Evolutionary conservation across 2,888 invertebrate species (phyloP).

Genomic region (Drosophila seclusa): DNA sequence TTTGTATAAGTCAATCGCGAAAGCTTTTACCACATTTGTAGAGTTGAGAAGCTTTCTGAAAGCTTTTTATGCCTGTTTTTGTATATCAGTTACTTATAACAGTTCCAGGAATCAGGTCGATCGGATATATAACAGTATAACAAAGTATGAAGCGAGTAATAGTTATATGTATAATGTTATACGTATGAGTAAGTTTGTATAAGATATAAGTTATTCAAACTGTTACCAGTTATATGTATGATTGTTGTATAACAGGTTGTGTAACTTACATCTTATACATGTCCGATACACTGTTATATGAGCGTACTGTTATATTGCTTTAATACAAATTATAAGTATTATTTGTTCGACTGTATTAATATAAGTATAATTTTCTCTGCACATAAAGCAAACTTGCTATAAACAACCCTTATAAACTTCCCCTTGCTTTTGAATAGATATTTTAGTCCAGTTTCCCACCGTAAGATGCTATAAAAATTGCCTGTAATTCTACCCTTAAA

Average conservation of each 20-base stretch:
- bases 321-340: background rate
- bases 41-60: background rate
- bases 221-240: background rate
- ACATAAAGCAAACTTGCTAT: background rate
- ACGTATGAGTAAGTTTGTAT: background rate
- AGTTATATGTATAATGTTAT: background rate
- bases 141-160: background rate
- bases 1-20: background rate
- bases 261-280: background rate
- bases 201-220: background rate
- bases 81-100: no score
- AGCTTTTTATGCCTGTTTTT: slow-evolving; percentile 26
- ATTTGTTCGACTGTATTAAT: background rate
- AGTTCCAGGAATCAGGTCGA: background rate
- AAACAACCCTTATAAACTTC: background rate
- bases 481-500: slow-evolving; percentile 5
- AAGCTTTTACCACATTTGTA: background rate
- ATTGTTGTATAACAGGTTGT: background rate
- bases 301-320: background rate
- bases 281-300: background rate
- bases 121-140: background rate
- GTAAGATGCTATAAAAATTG: background rate
- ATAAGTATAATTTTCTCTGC: background rate
- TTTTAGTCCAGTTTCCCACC: slow-evolving; percentile 13
- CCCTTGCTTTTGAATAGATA: background rate